Percentiles rank a stretch among this genome's conserved stretches.
Evolutionary conservation across 2,113 vertebrate genomes (phyloP).

Genomic region (Syngnathus typhle): DNA sequence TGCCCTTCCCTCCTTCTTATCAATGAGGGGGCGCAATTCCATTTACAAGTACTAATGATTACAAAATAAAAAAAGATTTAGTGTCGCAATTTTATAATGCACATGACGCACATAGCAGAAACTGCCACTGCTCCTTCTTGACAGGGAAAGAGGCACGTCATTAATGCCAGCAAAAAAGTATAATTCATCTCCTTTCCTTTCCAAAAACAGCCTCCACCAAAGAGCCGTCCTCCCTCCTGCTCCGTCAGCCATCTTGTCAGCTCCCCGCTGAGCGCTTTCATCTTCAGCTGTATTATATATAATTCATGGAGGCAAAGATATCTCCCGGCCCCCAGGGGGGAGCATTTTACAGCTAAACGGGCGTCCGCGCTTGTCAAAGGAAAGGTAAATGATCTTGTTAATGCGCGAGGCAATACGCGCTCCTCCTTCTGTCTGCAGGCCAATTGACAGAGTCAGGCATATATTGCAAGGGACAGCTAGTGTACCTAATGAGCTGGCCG

Average conservation of each 20-base stretch:
- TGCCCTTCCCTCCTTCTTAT: neutral
- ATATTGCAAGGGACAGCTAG: conserved; percentile 20
- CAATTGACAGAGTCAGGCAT: conserved; percentile 48
- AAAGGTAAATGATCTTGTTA: conserved; percentile 64
- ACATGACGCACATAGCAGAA: neutral
- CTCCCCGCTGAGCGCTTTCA: conserved; percentile 59
- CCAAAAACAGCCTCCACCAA: conserved; percentile 47
- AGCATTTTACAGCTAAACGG: conserved; percentile 61
- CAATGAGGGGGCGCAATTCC: neutral
- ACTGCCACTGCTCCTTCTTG: neutral
- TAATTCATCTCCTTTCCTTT: neutral
- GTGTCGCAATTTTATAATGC: too few species aligned
- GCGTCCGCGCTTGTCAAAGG: conserved; percentile 45
- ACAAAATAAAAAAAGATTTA: neutral
- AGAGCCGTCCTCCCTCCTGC: conserved; percentile 35
- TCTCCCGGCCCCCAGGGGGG: conserved; percentile 56
- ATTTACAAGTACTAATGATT: neutral
- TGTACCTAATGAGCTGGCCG: conserved; percentile 1
- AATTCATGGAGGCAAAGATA: conserved; percentile 66
- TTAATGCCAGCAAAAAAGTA: neutral
- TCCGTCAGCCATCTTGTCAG: conserved; percentile 56
- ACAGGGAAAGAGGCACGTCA: too few species aligned
- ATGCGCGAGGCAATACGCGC: conserved; percentile 58
- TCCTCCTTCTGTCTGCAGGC: conserved; percentile 54
- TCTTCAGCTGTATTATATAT: conserved; percentile 65